These are phyloP conservation scores for Phrynocephalus versicolor DNA, from an alignment of 2,113 vertebrate species.

Conservation along the genomic window DNA sequence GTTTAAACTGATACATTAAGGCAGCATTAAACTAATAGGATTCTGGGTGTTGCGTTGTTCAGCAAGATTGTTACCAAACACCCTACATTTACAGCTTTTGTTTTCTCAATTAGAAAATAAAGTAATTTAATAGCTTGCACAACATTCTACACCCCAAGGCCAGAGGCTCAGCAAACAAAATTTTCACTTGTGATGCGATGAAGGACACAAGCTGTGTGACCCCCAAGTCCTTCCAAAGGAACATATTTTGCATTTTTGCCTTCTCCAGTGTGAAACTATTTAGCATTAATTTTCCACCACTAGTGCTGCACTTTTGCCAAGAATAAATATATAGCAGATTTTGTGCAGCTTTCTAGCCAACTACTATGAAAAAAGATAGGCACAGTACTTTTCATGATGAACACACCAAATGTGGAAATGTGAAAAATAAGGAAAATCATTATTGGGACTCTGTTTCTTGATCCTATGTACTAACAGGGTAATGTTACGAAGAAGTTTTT, in stretches of 20 bases:
- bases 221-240: neutral
- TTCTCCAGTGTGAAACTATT: neutral
- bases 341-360: slow-evolving; percentile 10
- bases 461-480: accelerated
- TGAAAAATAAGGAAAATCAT: neutral
- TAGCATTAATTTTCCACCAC: neutral
- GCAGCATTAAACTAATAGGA: neutral
- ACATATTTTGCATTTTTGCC: neutral
- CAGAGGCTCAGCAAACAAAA: neutral
- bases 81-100: neutral
- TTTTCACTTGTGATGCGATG: neutral
- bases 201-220: neutral
- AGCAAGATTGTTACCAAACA: neutral
- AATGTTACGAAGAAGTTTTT: neutral
- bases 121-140: neutral
- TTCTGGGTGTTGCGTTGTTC: neutral
- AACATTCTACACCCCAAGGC: neutral
- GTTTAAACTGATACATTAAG: neutral
- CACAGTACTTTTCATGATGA: neutral
- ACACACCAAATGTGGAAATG: neutral
- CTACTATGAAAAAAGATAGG: slow-evolving; percentile 1
- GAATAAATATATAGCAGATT: neutral
- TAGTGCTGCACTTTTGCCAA: slow-evolving; percentile 8
- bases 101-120: neutral
- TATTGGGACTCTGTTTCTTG: neutral